These are phyloP conservation scores for Miltochrista miniata DNA, from an alignment of 2,888 invertebrate genomes.

Conservation along the genomic window DNA sequence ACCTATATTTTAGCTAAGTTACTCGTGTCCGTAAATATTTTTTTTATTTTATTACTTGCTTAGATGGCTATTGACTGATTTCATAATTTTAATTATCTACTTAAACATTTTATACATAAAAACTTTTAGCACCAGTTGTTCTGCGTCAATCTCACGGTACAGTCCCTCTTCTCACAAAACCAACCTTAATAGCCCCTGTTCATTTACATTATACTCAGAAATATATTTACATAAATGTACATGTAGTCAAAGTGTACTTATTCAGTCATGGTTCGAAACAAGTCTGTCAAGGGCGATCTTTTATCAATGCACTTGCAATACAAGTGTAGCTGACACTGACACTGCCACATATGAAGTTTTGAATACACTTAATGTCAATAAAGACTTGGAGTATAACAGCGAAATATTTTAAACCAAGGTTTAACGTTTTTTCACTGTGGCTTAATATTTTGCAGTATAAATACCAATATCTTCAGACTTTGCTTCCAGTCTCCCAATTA, in stretches of 20 bases:
- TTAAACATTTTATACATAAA: too few species aligned
- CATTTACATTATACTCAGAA: conserved; percentile 15
- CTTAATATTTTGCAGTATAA: too few species aligned
- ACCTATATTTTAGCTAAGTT: too few species aligned
- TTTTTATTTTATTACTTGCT: too few species aligned
- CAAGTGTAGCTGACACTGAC: background rate
- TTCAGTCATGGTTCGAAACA: background rate
- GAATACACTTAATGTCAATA: background rate
- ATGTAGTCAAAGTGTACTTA: background rate
- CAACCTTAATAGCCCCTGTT: conserved; percentile 13
- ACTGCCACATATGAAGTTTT: background rate
- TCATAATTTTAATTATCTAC: too few species aligned
- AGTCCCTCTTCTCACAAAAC: conserved; percentile 19
- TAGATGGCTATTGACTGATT: too few species aligned
- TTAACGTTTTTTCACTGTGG: too few species aligned
- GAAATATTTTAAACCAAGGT: too few species aligned
- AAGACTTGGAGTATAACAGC: too few species aligned
- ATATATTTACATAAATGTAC: conserved; percentile 11
- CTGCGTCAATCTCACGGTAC: conserved; percentile 33
- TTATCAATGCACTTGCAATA: conserved; percentile 15
- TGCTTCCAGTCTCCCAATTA: too few species aligned
- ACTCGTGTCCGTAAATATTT: too few species aligned
- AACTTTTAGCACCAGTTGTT: background rate
- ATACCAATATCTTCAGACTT: too few species aligned
- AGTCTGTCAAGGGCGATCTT: conserved; percentile 20